Evolutionary conservation across 2,888 invertebrate genomes (phyloP), one percentile per base, ranked within the genome.

Genomic region (Copidosoma aretas): DNA sequence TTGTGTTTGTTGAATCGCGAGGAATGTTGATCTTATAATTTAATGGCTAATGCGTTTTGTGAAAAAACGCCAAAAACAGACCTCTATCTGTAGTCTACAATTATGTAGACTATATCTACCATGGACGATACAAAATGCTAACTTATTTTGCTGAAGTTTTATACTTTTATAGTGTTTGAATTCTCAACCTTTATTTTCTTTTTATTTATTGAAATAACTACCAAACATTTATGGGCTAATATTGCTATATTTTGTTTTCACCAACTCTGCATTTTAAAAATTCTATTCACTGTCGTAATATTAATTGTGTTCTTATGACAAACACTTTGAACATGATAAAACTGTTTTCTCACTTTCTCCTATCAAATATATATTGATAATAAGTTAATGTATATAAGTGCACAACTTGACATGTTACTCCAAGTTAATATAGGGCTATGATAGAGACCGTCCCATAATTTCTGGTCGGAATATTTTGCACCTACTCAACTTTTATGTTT

Each of bases 161-260:
- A 66, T 67, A 68, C 66, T 73, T 68, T 68, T n/a, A n/a, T n/a
- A n/a, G n/a, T 70, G 69, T 57, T 59, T 15, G 56, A 57, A 59
- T 51, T 70, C 56, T 70, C 58, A 24, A 19, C 57, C 60, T 25
- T 65, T 1, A 32, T 39, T 57, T 49, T 61, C 14, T 24, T 67
- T 54, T 61, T 21, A 59, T 32, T 32, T 21, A 60, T 68, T 63
- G 58, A n/a, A n/a, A n/a, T 15, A 64, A 64, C 59, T 69, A 72
- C 64, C 71, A 74, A n/a, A 74, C 71, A 74, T 76, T 75, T 79
- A 78, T 73, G 71, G 72, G 74, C 79, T 80, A 80, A 77, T 80
- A 80, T 80, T 80, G 80, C 80, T 80, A 80, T 58, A 10, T 32
- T 78, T 79, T 77, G 73, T 75, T 72, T 71, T 68, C 65, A 64